Evolutionary conservation across 2,888 invertebrate genomes (phyloP).

Genomic region (Hydrotaea cyrtoneurina): DNA sequence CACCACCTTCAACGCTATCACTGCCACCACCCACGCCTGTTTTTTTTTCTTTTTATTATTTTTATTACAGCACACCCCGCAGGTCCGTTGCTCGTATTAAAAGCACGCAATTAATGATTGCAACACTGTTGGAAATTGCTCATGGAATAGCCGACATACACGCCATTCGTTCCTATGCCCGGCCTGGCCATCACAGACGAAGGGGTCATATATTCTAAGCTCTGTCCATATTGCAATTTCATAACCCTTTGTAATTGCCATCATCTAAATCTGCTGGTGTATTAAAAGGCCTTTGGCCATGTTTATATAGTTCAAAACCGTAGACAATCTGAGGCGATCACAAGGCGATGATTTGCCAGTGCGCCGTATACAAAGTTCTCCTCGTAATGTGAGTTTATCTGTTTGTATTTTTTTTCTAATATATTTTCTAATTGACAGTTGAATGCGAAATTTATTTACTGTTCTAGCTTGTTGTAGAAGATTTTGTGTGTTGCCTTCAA

Average conservation of each 20-base stretch:
- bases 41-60: not conserved
- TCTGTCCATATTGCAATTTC: conserved; percentile 16
- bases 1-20: conserved; percentile 10
- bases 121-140: conserved; percentile 41
- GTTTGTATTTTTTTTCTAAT: conserved; percentile 38
- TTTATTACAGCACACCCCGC: conserved; percentile 20
- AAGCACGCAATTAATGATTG: conserved; percentile 59
- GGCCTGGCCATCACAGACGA: not conserved
- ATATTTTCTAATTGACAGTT: conserved; percentile 55
- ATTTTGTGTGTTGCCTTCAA: conserved; percentile 42
- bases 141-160: conserved; percentile 35
- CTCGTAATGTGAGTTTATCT: not conserved
- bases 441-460: conserved; percentile 46
- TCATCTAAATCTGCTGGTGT: too few species aligned
- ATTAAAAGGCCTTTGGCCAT: conserved; percentile 28
- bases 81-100: not conserved
- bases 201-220: conserved; percentile 6
- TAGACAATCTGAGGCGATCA: not conserved
- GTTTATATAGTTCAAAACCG: not conserved
- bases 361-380: not conserved
- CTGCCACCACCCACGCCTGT: conserved; percentile 51
- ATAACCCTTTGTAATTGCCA: conserved; percentile 36
- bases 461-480: conserved; percentile 36
- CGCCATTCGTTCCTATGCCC: conserved; percentile 27
- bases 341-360: not conserved